Base-by-base conservation (phyloP, 2,888 invertebrate genomes). In the Cylindroiulus punctatus region DNA sequence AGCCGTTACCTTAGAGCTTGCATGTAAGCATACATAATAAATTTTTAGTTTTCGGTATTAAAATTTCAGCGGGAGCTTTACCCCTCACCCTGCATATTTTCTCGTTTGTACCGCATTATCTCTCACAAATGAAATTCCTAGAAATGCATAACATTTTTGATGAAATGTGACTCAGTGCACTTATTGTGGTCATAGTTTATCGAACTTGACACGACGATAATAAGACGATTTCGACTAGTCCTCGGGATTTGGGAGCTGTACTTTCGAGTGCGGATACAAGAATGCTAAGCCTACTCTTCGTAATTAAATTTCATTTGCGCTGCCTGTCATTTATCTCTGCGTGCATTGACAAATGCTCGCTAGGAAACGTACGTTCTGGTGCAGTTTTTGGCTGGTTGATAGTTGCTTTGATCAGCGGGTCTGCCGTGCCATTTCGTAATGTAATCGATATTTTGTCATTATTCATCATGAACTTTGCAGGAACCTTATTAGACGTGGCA, bases 391-490 rank as follows among this genome's bases (percentile, higher is more conserved):
- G 47, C 17, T 47, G 17, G 10, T 47, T 47, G 14, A 17, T 12
- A 17, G 47, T 17, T 4, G 65, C 65, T 65, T 65, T 26, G 65
- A 65, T 65, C 65, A 65, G 65, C 65, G 19, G 17, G 26, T 65
- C n/a, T 26, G 26, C 30, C 65, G 26, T 26, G 65, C 65, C 26
- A 65, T 65, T 65, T 65, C 65, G 65, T 26, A 10, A 65, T 65
- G 65, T 65, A 65, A 65, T 65, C 65, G 65, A 65, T 65, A 65
- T 65, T 65, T 65, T 65, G 26, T 65, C 65, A 65, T 65, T 65
- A 65, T 65, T 65, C 65, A 65, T 65, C 65, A 26, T 65, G 65
- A 65, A 65, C 65, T 65, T 65, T 65, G 65, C n/a, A 65, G 65
- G 65, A 65, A 65, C 65, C 65, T 65, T 65, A 65, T 65, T 65